Percentiles rank a stretch among this genome's conserved stretches.
phyloP scores from a whole-genome alignment of 2,888 invertebrate species.

The Agrochola lota region DNA sequence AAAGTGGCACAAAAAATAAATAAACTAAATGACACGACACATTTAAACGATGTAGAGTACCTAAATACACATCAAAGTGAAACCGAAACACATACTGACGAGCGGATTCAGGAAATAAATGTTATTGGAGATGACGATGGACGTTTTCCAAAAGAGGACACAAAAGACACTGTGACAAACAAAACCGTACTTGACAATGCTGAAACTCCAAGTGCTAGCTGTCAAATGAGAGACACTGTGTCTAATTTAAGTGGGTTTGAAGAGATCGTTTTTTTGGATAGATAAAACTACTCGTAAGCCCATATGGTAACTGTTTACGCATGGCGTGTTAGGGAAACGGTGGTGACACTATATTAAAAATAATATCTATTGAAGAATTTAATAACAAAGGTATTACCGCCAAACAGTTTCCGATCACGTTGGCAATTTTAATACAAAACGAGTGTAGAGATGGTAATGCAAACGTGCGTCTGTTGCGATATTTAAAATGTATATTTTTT shows the following conservation, averaged over 20 bases:
- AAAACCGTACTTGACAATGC: conserved; percentile 49
- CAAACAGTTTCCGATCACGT: conserved; percentile 69
- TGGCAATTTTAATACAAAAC: conserved; percentile 68
- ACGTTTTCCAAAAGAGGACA: conserved; percentile 58
- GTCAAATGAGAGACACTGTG: conserved; percentile 40
- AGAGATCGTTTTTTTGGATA: conserved; percentile 27
- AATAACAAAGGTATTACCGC: conserved; percentile 71
- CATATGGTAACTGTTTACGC: conserved; percentile 65
- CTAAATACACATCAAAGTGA: conserved; percentile 77
- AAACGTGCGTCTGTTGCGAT: conserved; percentile 61
- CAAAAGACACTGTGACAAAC: conserved; percentile 50
- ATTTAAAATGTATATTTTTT: conserved; percentile 30
- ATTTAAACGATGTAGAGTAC: conserved; percentile 72
- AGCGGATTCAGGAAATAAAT: conserved; percentile 66
- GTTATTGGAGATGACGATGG: conserved; percentile 60
- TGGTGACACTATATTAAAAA: conserved; percentile 72
- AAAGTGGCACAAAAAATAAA: conserved; percentile 67
- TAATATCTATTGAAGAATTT: conserved; percentile 69
- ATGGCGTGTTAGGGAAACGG: conserved; percentile 65
- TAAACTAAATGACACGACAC: conserved; percentile 75
- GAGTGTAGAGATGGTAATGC: conserved; percentile 56
- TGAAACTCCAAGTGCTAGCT: conserved; percentile 33
- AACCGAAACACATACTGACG: conserved; percentile 71
- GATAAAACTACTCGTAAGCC: conserved; percentile 53
- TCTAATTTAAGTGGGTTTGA: conserved; percentile 34